Evolutionary conservation across 2,797 vertebrate genomes (phyloP), one percentile per base, ranked within the genome.

Genomic region (Etheostoma nigrum): DNA sequence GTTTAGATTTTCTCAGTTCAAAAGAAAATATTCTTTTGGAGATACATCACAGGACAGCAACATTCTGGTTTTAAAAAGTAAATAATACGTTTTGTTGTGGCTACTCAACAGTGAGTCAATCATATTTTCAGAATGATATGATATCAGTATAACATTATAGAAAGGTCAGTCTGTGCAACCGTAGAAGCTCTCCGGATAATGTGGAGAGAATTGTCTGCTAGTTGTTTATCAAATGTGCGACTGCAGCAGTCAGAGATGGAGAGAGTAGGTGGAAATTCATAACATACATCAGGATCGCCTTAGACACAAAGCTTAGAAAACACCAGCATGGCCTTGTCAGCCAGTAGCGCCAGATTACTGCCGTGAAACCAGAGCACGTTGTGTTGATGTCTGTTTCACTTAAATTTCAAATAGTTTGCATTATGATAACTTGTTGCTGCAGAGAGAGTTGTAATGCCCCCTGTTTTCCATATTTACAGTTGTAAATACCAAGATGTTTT

Each of bases 141-240:
- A 62, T 59, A 36, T 49, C 10, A 54, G 21, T 44, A 7, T 21
- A 48, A 33, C 23, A 52, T 47, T 23, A 63, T 25, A 7, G 9
- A 36, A 18, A 52, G 47, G 51, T 18, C 10, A 40, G 36, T 58
- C 60, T 33, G 33, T 30, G 67, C 33, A 73, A 6, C 51, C 15
- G 4, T 47, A 51, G 27, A 40, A 11, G 54, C 9, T 19, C 18
- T 23, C 16, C 30, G 25, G 51, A 40, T 55, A 48, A 30, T 54
- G 21, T 9, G 3, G 13, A 42, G 48, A 54, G 27, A 42, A 12
- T n/a, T 42, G 47, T 55, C 14, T 54, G 61, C n/a, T 54, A 23
- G 42, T 44, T 45, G 19, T 58, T 53, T 21, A 18, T 67, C 76
- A 73, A 27, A 66, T n/a, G 36, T 30, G n/a, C 27, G 1, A 30